phyloP scores from a whole-genome alignment of 2,797 vertebrate genomes.

The Acrossocheilus wenchowensis region DNA sequence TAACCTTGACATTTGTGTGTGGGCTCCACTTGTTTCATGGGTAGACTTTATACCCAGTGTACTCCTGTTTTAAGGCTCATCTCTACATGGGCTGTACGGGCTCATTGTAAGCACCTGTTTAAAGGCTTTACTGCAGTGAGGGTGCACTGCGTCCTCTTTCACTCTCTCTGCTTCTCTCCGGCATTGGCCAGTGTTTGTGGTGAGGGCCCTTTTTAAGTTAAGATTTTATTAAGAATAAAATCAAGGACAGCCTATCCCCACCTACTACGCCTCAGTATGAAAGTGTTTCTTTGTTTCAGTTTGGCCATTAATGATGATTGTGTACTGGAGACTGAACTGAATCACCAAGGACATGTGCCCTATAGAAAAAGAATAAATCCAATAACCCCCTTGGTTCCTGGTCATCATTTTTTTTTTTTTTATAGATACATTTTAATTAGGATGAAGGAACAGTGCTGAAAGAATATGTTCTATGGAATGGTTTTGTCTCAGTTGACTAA shows the following conservation, averaged over 20 bases:
- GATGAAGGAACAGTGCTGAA: slow-evolving; percentile 70
- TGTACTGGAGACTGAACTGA: slow-evolving; percentile 65
- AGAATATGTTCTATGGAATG: slow-evolving; percentile 37
- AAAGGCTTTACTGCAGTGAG: slow-evolving; percentile 38
- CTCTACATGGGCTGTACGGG: background rate
- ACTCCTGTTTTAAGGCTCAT: slow-evolving; percentile 38
- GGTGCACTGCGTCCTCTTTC: slow-evolving; percentile 63
- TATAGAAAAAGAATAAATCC: slow-evolving; percentile 72
- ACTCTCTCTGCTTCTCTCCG: slow-evolving; percentile 53
- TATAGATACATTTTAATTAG: slow-evolving; percentile 73
- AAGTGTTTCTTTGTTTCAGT: slow-evolving; percentile 74
- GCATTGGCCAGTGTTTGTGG: slow-evolving; percentile 59
- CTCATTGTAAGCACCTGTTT: slow-evolving; percentile 36
- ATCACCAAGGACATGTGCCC: background rate
- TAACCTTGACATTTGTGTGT: slow-evolving; percentile 45
- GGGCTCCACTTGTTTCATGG: slow-evolving; percentile 30
- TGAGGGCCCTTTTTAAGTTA: slow-evolving; percentile 55
- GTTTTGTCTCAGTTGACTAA: slow-evolving; percentile 25
- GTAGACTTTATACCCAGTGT: slow-evolving; percentile 46
- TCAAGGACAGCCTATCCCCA: slow-evolving; percentile 59
- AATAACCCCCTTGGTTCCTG: slow-evolving; percentile 67
- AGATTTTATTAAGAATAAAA: slow-evolving; percentile 65
- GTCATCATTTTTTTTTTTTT: slow-evolving; percentile 60
- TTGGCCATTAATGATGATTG: slow-evolving; percentile 68
- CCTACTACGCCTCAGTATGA: slow-evolving; percentile 60